Evolutionary conservation across 2,888 invertebrate species (phyloP).

Genomic region (Tipula confusa): DNA sequence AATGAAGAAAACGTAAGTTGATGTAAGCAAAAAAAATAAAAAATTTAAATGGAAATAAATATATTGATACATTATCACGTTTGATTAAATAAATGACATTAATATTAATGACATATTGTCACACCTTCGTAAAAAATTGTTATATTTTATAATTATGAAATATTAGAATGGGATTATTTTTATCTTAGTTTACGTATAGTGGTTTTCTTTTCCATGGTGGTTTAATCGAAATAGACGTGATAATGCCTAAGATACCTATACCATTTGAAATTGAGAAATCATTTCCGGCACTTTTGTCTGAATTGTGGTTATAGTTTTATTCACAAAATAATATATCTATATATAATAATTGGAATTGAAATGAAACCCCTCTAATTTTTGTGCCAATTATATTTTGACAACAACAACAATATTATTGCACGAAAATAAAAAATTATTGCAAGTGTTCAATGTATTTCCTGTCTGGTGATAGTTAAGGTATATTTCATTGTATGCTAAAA

Average conservation of each 20-base stretch:
- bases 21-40: not conserved
- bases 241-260: not conserved
- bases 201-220: not conserved
- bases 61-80: constrained; percentile 25
- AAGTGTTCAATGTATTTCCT: not conserved
- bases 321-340: not conserved
- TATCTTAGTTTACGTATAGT: not conserved
- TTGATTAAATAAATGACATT: constrained; percentile 7
- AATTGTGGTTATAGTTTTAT: not conserved
- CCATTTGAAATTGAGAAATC: not conserved
- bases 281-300: not conserved
- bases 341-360: not conserved
- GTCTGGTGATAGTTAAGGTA: not conserved
- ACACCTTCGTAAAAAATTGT: not conserved
- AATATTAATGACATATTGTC: constrained; percentile 14
- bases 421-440: not conserved
- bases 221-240: not conserved
- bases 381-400: not conserved
- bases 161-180: not conserved
- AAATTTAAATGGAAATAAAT: not conserved
- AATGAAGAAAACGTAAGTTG: not conserved
- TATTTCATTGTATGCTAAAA: not conserved
- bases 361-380: not conserved
- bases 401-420: not conserved
- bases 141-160: not conserved